Evolutionary conservation across 2,113 vertebrate species (phyloP), one percentile per base, ranked within the genome.

Genomic region (Grus americana): DNA sequence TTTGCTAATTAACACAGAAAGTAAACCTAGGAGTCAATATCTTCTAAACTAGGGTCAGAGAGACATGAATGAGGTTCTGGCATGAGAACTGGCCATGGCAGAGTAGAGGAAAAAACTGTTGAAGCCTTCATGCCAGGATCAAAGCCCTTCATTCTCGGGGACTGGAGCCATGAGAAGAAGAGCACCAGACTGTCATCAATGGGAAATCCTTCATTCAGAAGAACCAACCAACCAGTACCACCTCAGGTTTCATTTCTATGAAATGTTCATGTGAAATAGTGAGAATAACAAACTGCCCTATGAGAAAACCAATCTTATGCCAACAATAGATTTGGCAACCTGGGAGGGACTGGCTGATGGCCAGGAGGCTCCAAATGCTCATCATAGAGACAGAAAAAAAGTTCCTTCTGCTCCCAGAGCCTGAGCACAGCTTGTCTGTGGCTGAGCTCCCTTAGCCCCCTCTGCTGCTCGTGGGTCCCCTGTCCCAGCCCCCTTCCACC

Each of bases 391-490:
- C 38, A 55, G 55, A 18, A 68, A 38, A 78, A 79, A 47, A 18
- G 4, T 63, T 96, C 7, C 23, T 71, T 72, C 22, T 47, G 44
- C 17, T 95, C 32, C 18, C 2, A 12, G n/a, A 0, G 1, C 8
- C 50, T 59, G 16, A 52, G 34, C 22, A n/a, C n/a, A 46, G 7
- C 6, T 23, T 26, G 34, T 27, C 71, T 2, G 1, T 16, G 54
- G 40, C 19, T 81, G 40, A 62, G 32, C 32, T 68, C 27, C 58
- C 26, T 86, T 4, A 32, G 24, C 8, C 6, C 26, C 20, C 26
- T 59, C 49, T 70, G 81, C 34, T 83, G 17, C 42, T 84, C 2
- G 0, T 0, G 0, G 7, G 6, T 24, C 62, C 57, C 49, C 20
- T 57, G 34, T 30, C 18, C 30, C 23, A 76, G 23, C 2, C 17